Conservation (phyloP, 2,797 vertebrate genomes). For the Tenualosa ilisha region DNA sequence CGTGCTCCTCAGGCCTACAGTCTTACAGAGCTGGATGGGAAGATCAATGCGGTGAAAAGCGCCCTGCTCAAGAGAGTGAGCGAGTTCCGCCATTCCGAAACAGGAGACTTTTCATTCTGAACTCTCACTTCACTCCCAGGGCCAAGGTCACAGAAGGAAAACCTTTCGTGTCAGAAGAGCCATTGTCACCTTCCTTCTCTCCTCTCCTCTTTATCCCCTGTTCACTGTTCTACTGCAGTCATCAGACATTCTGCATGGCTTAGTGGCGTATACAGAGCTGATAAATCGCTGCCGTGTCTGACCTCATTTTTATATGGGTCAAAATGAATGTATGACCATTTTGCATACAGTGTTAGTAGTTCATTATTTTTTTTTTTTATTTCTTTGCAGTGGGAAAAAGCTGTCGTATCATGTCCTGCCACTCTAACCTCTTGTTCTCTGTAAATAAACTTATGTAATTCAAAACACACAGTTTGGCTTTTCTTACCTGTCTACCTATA, state of each 20-base stretch:
- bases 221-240: background rate
- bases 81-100: slow-evolving; percentile 78
- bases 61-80: slow-evolving; percentile 88
- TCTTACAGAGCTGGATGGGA: slow-evolving; percentile 93
- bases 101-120: slow-evolving; percentile 72
- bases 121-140: background rate
- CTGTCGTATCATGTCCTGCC: background rate
- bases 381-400: background rate
- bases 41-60: slow-evolving; percentile 91
- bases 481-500: background rate
- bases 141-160: background rate
- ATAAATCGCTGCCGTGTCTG: background rate
- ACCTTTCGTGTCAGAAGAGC: background rate
- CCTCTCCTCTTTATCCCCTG: background rate
- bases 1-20: slow-evolving; percentile 79
- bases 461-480: background rate
- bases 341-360: background rate
- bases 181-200: background rate
- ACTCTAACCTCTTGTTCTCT: background rate
- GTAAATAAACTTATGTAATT: slow-evolving; percentile 1
- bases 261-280: background rate
- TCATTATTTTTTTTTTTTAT: too few species aligned
- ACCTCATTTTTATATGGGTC: background rate
- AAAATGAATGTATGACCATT: background rate
- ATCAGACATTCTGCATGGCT: background rate